phyloP scores from a whole-genome alignment of 2,888 invertebrate species.

The Diadegma fenestrale region DNA sequence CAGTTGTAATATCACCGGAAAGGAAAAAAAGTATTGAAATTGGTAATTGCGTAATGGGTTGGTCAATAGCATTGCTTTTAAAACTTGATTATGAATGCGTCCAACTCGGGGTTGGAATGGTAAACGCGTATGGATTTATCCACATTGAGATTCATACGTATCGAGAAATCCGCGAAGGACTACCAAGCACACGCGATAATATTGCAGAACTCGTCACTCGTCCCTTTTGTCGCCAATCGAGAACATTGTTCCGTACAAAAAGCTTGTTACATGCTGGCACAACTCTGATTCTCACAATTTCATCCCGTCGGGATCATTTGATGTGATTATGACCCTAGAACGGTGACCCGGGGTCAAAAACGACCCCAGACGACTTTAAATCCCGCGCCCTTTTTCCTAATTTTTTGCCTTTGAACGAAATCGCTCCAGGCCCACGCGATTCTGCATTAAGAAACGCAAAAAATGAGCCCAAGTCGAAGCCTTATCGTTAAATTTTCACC shows the following conservation, averaged over 20 bases:
- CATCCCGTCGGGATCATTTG: neutral
- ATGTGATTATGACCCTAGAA: too few species aligned
- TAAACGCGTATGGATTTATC: neutral
- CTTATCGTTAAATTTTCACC: too few species aligned
- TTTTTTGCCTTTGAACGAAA: too few species aligned
- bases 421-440: too few species aligned
- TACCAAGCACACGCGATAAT: neutral
- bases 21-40: neutral
- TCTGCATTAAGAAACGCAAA: too few species aligned
- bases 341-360: too few species aligned
- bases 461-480: too few species aligned
- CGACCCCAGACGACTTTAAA: too few species aligned
- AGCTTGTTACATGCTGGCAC: neutral
- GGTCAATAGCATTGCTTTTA: neutral
- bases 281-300: neutral
- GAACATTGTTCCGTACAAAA: neutral
- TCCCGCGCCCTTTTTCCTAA: too few species aligned
- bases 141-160: neutral
- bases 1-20: neutral
- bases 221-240: neutral
- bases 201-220: neutral
- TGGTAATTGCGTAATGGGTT: neutral
- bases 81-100: neutral
- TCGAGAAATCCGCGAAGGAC: slow-evolving; percentile 13
- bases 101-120: neutral